A percentile compares a stretch with the other conserved stretches of the same genome.
These are phyloP conservation scores for Ylistrum balloti DNA, from an alignment of 1,140 invertebrate species.

Conservation along the genomic window DNA sequence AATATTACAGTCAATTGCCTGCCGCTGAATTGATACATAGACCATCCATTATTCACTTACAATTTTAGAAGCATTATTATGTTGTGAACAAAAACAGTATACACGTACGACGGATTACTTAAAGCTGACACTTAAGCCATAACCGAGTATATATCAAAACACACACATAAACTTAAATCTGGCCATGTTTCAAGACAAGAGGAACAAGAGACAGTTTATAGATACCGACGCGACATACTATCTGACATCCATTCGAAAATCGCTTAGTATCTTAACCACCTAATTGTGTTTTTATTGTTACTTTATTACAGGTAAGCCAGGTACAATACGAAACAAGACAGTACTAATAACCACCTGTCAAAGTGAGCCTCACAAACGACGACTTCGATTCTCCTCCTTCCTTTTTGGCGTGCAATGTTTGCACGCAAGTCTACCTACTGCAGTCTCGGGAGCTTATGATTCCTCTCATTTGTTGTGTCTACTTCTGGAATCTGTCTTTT, in stretches of 20 bases:
- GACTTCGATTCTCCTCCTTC: not conserved
- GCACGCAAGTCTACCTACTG: no score
- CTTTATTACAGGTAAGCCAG: not conserved
- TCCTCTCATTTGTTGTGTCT: no score
- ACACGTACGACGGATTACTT: no score
- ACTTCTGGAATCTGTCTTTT: no score
- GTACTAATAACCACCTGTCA: not conserved
- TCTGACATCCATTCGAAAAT: not conserved
- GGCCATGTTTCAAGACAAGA: not conserved
- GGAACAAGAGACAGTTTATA: not conserved
- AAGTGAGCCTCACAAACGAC: not conserved
- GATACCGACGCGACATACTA: not conserved
- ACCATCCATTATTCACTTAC: no score
- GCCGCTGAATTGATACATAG: no score
- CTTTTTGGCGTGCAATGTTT: no score
- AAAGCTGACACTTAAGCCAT: not conserved
- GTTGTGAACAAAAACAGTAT: no score
- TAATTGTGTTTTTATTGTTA: not conserved
- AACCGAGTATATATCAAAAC: not conserved
- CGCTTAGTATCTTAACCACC: not conserved
- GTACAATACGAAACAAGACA: not conserved
- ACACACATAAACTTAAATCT: not conserved
- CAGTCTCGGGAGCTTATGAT: no score
- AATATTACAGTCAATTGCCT: no score
- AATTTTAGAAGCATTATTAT: no score